Evolutionary conservation across 2,888 invertebrate species (phyloP), one percentile per base, ranked within the genome.

Genomic region (Tenthredo amoena): DNA sequence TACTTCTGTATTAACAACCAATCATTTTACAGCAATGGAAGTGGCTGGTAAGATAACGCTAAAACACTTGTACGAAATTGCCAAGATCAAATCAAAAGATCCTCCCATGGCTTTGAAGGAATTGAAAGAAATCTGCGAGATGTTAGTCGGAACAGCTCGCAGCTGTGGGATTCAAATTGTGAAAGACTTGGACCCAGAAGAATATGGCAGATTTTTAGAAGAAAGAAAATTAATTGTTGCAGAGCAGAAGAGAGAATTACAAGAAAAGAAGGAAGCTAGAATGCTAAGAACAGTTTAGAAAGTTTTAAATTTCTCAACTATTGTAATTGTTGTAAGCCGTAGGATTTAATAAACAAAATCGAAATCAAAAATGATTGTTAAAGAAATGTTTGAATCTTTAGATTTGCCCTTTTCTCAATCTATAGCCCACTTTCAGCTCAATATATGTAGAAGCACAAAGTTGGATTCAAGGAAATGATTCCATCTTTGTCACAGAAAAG

Each of bases 11-110:
- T 76, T 84, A 68, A 47, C 58, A 18, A 58, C 58, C 5, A 7
- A 62, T 62, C 65, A 55, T 55, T 55, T 91, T 93, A 65, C 90
- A 97, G 98, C 96, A 0, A 95, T 94, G 83, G 98, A 99, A 94
- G 94, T 96, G 40, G 96, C 97, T 89, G 99, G 99, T 0, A 98
- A 97, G 95, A 96, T 99, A 85, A 98, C 99, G 0, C 91, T 98
- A 0, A 99, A 99, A 93, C 99, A 99, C 94, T 94, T 99, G 18
- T 99, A 99, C 94, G 99, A 99, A 95, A 99, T 99, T 92, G 99
- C 99, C 0, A 95, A 96, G 93, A 97, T 99, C n/a, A 99, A 99
- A 94, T 95, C 96, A n/a, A 94, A 97, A 92, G 99, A 99, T 94
- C 97, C 97, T 4, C 94, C 96, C 0, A 92, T 96, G 37, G 95